Evolutionary conservation across 1,140 invertebrate genomes (phyloP).

Genomic region (Apis florea): DNA sequence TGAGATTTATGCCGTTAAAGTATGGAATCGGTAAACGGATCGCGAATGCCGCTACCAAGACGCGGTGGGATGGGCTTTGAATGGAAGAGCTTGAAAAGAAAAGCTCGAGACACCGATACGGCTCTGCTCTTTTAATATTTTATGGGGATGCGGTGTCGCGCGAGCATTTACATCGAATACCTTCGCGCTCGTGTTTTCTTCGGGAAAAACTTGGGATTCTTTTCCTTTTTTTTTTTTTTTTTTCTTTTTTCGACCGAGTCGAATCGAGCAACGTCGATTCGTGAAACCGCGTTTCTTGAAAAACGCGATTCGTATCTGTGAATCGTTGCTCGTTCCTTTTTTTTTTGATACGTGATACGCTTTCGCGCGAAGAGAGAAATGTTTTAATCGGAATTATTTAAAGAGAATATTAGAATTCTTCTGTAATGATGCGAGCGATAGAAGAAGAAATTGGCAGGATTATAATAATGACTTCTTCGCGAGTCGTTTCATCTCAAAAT

Average conservation of each 20-base stretch:
- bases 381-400: too few relatives aligned
- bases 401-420: too few relatives aligned
- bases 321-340: not conserved
- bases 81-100: conserved; percentile 19
- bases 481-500: too few relatives aligned
- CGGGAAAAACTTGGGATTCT: conserved; percentile 19
- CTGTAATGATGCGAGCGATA: too few relatives aligned
- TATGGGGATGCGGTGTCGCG: conserved; percentile 18
- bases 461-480: too few relatives aligned
- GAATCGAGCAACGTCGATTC: not conserved
- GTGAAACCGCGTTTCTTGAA: not conserved
- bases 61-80: not conserved
- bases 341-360: too few relatives aligned
- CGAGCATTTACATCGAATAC: conserved; percentile 41
- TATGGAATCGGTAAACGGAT: conserved; percentile 41
- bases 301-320: too few relatives aligned
- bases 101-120: not conserved
- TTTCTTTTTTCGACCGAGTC: not conserved
- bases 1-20: conserved; percentile 43
- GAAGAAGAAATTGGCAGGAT: too few relatives aligned
- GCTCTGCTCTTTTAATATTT: conserved; percentile 28
- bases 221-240: too few relatives aligned
- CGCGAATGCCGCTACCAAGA: conserved; percentile 16
- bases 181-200: not conserved
- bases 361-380: too few relatives aligned